Evolutionary conservation across 1,140 invertebrate species (phyloP).

Genomic region (Megalopta genalis): DNA sequence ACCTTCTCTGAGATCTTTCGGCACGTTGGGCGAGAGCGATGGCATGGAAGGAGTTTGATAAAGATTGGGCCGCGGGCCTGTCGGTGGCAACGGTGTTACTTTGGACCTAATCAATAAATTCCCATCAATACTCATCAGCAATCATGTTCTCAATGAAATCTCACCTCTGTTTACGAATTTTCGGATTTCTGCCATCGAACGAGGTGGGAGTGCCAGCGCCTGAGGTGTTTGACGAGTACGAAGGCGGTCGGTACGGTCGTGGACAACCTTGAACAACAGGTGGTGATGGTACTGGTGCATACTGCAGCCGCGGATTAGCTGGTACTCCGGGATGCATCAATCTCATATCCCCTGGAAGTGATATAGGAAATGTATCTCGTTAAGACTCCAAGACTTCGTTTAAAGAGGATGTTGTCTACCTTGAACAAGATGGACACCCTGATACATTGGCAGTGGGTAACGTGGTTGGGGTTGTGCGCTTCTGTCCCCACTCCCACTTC

Average conservation of each 20-base stretch:
- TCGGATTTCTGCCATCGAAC: constrained; percentile 75
- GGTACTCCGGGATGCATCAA: constrained; percentile 76
- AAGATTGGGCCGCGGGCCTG: constrained; percentile 71
- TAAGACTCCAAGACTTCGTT: not conserved
- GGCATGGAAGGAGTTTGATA: constrained; percentile 76
- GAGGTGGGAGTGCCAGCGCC: constrained; percentile 72
- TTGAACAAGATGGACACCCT: constrained; percentile 78
- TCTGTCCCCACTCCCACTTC: constrained; percentile 72
- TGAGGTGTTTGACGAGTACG: constrained; percentile 75
- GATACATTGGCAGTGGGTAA: constrained; percentile 79
- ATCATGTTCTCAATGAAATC: not conserved
- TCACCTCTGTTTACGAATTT: constrained; percentile 78
- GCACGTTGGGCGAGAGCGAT: constrained; percentile 70
- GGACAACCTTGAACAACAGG: constrained; percentile 77
- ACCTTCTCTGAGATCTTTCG: constrained; percentile 78
- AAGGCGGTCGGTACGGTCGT: constrained; percentile 75
- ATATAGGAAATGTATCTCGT: not conserved
- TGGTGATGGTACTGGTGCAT: constrained; percentile 76
- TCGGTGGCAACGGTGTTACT: constrained; percentile 72
- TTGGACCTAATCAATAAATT: constrained; percentile 72
- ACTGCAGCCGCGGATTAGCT: constrained; percentile 73
- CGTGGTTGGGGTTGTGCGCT: constrained; percentile 74
- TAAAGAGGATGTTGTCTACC: constrained; percentile 55
- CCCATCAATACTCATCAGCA: too few species aligned
- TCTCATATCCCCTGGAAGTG: constrained; percentile 73